Evolutionary conservation across 2,113 vertebrate species (phyloP).

Genomic region (Struthio camelus): DNA sequence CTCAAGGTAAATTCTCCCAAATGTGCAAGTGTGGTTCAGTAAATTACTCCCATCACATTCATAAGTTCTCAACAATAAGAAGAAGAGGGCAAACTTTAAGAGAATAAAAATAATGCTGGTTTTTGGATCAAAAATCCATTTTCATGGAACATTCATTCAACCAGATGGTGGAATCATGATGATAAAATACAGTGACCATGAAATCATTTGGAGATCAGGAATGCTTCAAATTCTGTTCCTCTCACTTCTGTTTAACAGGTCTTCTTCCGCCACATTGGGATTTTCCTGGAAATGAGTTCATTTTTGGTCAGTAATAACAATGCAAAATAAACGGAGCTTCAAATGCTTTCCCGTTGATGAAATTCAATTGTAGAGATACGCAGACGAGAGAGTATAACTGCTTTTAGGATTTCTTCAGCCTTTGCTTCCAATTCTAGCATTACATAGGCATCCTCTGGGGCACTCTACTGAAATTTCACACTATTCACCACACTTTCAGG

Average conservation of each 20-base stretch:
- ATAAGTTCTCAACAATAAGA: not conserved
- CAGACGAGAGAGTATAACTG: not conserved
- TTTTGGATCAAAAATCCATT: not conserved
- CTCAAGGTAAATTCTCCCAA: not conserved
- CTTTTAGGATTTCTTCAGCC: not conserved
- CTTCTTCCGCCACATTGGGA: not conserved
- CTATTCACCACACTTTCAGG: not conserved
- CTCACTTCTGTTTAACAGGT: not conserved
- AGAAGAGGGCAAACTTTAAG: not conserved
- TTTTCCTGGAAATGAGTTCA: not conserved
- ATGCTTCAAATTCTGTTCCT: not conserved
- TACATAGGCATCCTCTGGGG: not conserved
- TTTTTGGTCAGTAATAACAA: not conserved
- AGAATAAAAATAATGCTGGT: not conserved
- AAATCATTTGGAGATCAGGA: not conserved
- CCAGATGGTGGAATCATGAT: fast-evolving
- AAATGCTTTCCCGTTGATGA: not conserved
- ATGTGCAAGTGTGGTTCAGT: not conserved
- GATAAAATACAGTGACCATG: not conserved
- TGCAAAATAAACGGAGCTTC: not conserved
- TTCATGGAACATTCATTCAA: not conserved
- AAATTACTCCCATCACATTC: not conserved
- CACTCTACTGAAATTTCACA: not conserved
- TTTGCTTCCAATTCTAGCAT: not conserved
- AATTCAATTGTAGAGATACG: not conserved